Evolutionary conservation across 2,797 vertebrate genomes (phyloP), one percentile per base, ranked within the genome.

Genomic region (Sebastes cheni): DNA sequence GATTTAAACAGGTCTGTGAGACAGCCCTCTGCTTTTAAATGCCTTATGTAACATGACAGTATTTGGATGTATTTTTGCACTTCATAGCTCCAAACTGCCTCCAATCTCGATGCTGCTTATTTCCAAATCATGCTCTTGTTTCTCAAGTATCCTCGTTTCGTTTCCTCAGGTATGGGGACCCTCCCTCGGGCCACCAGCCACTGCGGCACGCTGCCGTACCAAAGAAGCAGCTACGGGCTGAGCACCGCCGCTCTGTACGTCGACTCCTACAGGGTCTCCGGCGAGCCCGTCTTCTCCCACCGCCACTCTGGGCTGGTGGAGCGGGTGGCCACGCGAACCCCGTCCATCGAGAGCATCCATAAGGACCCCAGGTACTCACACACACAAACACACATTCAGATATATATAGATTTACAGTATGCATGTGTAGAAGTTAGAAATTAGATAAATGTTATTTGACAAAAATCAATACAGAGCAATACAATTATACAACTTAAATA

Each of bases 261-360:
- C 0, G 98, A 99, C 88, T 96, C 97, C 72, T 98, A 97, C 93
- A 94, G 96, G 87, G 92, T 96, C 25, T 78, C 95, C 2, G 88
- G 96, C 0, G 98, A 99, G 84, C 90, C 96, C 14, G 80, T 72
- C 81, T 99, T 95, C 75, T 94, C 88, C 87, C 92, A 92, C 73
- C 93, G 97, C 58, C 97, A 97, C 18, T 86, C 95, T 0, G 84
- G 92, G 0, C 94, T 96, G 0, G 91, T 95, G 1, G 97, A 99
- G 1, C 97, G 97, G n/a, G 95, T 92, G 4, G 95, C 95, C 69
- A 98, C 98, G 0, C 96, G 98, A 29, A 98, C 97, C 1, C 98
- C 98, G 0, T 99, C 98, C 55, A 97, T 99, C 67, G 98, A 99
- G 93, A 99, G 98, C 95, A 98, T 98, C 83, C 97, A 99, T 83